Percentiles rank a stretch among this genome's conserved stretches.
These are phyloP conservation scores for Leptodactylus fallax DNA, from an alignment of 2,797 vertebrate genomes.

Conservation along the genomic window DNA sequence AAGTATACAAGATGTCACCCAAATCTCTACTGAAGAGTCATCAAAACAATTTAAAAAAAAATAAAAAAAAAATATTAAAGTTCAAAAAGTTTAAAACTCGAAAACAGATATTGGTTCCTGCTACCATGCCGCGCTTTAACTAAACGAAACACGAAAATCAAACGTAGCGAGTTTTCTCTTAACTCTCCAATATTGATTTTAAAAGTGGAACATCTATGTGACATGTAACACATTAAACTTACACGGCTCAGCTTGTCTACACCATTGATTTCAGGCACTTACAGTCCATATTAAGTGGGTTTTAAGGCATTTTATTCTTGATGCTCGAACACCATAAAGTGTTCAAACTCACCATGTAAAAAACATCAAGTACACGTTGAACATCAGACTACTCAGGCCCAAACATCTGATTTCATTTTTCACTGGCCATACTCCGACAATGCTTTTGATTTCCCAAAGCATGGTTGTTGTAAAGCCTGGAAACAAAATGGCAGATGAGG, in stretches of 20 bases:
- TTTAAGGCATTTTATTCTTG: slow-evolving; percentile 64
- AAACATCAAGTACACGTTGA: slow-evolving; percentile 65
- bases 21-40: not conserved
- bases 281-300: slow-evolving; percentile 53
- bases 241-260: slow-evolving; percentile 53
- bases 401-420: slow-evolving; percentile 72
- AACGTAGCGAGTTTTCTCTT: slow-evolving; percentile 10
- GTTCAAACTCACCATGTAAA: slow-evolving; percentile 63
- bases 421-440: slow-evolving; percentile 68
- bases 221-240: slow-evolving; percentile 51
- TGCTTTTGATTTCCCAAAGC: slow-evolving; percentile 72
- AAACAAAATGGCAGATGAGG: slow-evolving; percentile 71
- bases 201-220: slow-evolving; percentile 44
- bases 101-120: not conserved
- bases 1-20: not conserved
- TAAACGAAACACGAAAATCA: slow-evolving; percentile 6
- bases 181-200: slow-evolving; percentile 53
- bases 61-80: not conserved
- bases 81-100: not conserved
- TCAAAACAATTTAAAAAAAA: not conserved
- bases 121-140: not conserved
- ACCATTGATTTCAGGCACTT: slow-evolving; percentile 45
- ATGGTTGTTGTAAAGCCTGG: slow-evolving; percentile 70
- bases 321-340: slow-evolving; percentile 59
- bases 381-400: slow-evolving; percentile 58